Percentiles rank a stretch among this genome's conserved stretches.
phyloP scores from a whole-genome alignment of 2,888 invertebrate species.

The Troilus luridus region DNA sequence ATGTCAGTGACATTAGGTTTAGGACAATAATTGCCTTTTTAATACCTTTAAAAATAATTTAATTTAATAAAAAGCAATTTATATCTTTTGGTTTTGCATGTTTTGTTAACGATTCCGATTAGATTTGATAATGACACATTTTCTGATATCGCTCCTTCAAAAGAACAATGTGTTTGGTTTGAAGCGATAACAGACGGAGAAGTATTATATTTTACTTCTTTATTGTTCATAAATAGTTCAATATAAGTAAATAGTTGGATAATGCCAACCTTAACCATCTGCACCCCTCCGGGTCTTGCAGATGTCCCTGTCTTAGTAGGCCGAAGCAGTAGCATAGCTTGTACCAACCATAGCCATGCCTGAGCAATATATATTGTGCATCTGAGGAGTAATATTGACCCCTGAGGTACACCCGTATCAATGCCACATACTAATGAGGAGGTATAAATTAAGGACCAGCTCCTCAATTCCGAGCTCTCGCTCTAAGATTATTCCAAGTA shows the following conservation, averaged over 20 bases:
- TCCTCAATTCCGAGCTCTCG: background rate
- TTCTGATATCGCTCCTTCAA: too few relatives aligned
- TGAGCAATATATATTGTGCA: conserved; percentile 30
- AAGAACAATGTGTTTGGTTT: too few relatives aligned
- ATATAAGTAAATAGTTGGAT: background rate
- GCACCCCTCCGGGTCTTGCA: background rate
- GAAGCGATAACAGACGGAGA: too few relatives aligned
- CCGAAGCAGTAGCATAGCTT: background rate
- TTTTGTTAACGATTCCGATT: too few relatives aligned
- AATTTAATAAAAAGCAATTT: too few relatives aligned
- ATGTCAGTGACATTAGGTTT: too few relatives aligned
- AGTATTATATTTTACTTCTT: too few relatives aligned
- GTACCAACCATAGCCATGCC: background rate
- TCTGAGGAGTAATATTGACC: conserved; percentile 34
- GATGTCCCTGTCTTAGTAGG: background rate
- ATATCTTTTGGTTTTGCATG: too few relatives aligned
- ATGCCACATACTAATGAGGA: conserved; percentile 47
- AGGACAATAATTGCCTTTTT: too few relatives aligned
- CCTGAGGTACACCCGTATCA: conserved; percentile 33
- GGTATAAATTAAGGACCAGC: conserved; percentile 10
- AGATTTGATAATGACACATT: too few relatives aligned
- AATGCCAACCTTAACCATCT: background rate
- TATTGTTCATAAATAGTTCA: background rate
- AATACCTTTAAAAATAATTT: too few relatives aligned
- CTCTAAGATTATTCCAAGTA: background rate